phyloP scores from a whole-genome alignment of 2,888 invertebrate species.

The Dermolepida albohirtum region DNA sequence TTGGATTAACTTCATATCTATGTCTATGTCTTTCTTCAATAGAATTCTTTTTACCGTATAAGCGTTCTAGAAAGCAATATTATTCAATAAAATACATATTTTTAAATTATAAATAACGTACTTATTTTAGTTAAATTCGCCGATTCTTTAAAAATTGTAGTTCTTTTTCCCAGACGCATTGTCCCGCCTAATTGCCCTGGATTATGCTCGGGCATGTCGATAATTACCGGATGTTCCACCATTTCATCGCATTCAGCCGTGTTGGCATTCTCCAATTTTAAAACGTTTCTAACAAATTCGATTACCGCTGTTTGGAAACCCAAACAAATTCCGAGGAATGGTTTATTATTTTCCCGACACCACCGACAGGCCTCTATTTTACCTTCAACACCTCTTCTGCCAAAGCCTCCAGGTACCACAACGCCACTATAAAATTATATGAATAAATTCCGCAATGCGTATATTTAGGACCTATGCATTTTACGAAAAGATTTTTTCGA shows the following conservation, averaged over 20 bases:
- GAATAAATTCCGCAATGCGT: slow-evolving; percentile 40
- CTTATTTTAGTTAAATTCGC: slow-evolving; percentile 71
- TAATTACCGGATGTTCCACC: slow-evolving; percentile 83
- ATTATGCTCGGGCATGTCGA: slow-evolving; percentile 99
- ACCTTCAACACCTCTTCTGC: slow-evolving; percentile 94
- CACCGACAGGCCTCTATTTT: slow-evolving; percentile 94
- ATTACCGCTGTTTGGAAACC: slow-evolving; percentile 97
- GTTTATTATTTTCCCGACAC: slow-evolving; percentile 91
- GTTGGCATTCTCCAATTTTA: slow-evolving; percentile 82
- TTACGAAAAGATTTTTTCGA: slow-evolving; percentile 59
- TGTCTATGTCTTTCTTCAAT: slow-evolving; percentile 97
- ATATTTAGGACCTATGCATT: not conserved
- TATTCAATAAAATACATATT: not conserved
- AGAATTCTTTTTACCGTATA: slow-evolving; percentile 81
- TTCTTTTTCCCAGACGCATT: slow-evolving; percentile 96
- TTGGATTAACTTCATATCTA: slow-evolving; percentile 96
- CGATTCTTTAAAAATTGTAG: slow-evolving; percentile 79
- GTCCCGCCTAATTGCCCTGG: slow-evolving; percentile 95
- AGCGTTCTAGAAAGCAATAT: slow-evolving; percentile 67
- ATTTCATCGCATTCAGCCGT: slow-evolving; percentile 86
- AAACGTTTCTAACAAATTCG: slow-evolving; percentile 91
- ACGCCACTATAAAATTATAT: slow-evolving; percentile 76
- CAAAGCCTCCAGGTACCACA: slow-evolving; percentile 98
- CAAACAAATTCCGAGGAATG: slow-evolving; percentile 96
- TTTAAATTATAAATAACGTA: slow-evolving; percentile 63